Evolutionary conservation across 2,113 vertebrate genomes (phyloP).

Genomic region (Arenaria interpres): DNA sequence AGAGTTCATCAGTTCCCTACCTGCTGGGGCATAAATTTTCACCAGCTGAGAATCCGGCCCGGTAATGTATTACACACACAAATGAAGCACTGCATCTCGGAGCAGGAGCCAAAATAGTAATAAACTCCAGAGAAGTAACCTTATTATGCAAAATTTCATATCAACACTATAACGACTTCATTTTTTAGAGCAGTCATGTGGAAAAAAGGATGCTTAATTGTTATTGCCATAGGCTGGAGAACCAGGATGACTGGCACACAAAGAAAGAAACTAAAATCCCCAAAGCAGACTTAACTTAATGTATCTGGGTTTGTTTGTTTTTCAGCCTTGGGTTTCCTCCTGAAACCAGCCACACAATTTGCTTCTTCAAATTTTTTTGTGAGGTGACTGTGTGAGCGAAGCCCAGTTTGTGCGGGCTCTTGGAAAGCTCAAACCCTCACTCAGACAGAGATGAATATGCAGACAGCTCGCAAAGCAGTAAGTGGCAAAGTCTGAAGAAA

Average conservation of each 20-base stretch:
- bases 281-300: not conserved
- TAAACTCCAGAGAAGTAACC: not conserved
- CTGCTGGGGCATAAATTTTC: not conserved
- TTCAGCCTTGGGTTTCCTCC: not conserved
- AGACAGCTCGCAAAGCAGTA: not conserved
- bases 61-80: not conserved
- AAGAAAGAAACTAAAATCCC: not conserved
- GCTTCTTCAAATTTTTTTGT: not conserved
- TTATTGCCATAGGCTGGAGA: not conserved
- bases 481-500: not conserved
- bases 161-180: not conserved
- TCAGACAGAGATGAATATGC: not conserved
- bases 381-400: not conserved
- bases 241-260: not conserved
- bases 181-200: not conserved
- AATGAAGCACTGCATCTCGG: not conserved
- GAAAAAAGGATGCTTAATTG: not conserved
- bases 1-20: not conserved
- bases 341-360: not conserved
- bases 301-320: not conserved
- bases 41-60: not conserved
- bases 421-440: not conserved
- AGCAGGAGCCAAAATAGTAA: not conserved
- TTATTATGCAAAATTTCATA: not conserved
- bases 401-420: rapidly evolving